phyloP scores from a whole-genome alignment of 2,888 invertebrate genomes.

The Hylaea fasciaria region DNA sequence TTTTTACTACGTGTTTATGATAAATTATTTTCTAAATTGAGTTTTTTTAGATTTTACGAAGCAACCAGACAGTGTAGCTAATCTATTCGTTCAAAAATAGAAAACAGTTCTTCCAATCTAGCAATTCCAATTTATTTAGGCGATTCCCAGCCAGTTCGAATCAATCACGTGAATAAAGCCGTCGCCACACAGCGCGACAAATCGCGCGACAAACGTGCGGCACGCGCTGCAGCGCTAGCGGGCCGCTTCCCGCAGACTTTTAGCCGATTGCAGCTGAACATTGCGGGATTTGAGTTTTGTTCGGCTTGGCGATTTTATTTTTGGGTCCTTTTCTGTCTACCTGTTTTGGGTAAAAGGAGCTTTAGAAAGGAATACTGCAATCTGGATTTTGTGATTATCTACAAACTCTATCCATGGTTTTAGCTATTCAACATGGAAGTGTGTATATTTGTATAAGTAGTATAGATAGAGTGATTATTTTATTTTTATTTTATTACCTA shows the following conservation, averaged over 20 bases:
- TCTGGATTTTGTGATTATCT: neutral
- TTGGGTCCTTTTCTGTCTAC: conserved; percentile 37
- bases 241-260: conserved; percentile 27
- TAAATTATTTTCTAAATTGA: too few species aligned
- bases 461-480: neutral
- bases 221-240: conserved; percentile 20
- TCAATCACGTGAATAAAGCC: conserved; percentile 19
- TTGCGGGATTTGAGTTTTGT: conserved; percentile 39
- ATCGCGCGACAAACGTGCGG: conserved; percentile 23
- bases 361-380: conserved; percentile 3
- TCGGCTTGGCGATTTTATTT: conserved; percentile 30
- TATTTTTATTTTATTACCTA: neutral
- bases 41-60: too few species aligned
- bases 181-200: conserved; percentile 12
- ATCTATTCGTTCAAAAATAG: too few species aligned
- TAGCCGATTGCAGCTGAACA: conserved; percentile 36
- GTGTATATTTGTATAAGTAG: neutral
- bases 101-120: too few species aligned
- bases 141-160: conserved; percentile 1
- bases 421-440: neutral
- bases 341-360: conserved; percentile 15
- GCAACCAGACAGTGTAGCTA: too few species aligned
- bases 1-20: too few species aligned
- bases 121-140: too few species aligned
- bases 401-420: neutral